Evolutionary conservation across 2,113 vertebrate genomes (phyloP), one percentile per base, ranked within the genome.

Genomic region (Nothobranchius furzeri): DNA sequence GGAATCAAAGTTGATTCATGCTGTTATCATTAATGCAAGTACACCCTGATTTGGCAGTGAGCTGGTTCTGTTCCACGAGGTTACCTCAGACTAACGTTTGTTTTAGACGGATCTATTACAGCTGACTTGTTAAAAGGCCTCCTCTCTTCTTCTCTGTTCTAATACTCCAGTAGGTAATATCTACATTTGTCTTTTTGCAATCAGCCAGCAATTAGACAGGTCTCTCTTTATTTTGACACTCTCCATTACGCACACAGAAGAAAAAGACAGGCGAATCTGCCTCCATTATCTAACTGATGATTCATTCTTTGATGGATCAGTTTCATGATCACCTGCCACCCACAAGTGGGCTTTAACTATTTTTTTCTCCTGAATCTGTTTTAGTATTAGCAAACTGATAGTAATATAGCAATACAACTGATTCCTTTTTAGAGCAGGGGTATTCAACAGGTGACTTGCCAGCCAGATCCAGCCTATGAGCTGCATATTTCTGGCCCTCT

Each of bases 101-200:
- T 15, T 9, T 55, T 15, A 2, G 15, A 2, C 17, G 4, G 37
- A 40, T 40, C 6, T 7, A 40, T 40, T 17, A 17, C 14, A 54
- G 13, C 25, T 35, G 15, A 42, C 13, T 14, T 57, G 15, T 15
- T 9, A 56, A 17, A 0, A 15, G 14, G 12, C 6, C 24, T 12
- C 42, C 10, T 20, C 9, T 1, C n/a, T 56, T 35, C 30, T 55
- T 37, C 53, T 13, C 12, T 56, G 51, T 61, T 58, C 45, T 50
- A 40, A 13, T 66, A 45, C 64, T 47, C 35, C 70, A 64, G 47
- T 63, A 60, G 60, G 67, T 67, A 70, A 76, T 63, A 70, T 45
- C 66, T 64, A 13, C 9, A 69, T 40, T 10, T 42, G 60, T 56
- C 46, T 60, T 60, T 30, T 25, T 69, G 75, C 56, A 76, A 68